Evolutionary conservation across 2,888 invertebrate genomes (phyloP).

Genomic region (Parnassius apollo): DNA sequence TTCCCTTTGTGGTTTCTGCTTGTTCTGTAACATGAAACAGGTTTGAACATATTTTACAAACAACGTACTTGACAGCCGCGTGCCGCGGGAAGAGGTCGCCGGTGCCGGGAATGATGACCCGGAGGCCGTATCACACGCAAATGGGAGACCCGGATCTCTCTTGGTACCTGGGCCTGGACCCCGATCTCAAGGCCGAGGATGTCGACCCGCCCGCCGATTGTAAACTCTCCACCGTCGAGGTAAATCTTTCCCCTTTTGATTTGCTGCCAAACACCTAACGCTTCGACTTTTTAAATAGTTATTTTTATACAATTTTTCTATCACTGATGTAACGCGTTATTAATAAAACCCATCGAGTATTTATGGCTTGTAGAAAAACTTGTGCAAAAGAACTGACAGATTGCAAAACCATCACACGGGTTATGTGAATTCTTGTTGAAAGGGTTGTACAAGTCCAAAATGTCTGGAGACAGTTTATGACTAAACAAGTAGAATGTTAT

Average conservation of each 20-base stretch:
- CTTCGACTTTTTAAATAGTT: background rate
- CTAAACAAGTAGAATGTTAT: too few relatives aligned
- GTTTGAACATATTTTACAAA: constrained; percentile 12
- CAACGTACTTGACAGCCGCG: constrained; percentile 33
- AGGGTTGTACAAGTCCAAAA: too few relatives aligned
- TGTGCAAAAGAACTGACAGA: constrained; percentile 10
- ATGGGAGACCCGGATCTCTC: constrained; percentile 65
- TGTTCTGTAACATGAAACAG: constrained; percentile 1
- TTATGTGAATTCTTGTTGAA: too few relatives aligned
- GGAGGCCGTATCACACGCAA: constrained; percentile 56
- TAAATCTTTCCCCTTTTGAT: constrained; percentile 29
- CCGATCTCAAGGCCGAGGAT: constrained; percentile 74
- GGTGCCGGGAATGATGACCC: constrained; percentile 56
- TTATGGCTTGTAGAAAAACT: background rate
- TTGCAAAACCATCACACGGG: constrained; percentile 12
- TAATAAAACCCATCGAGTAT: too few relatives aligned
- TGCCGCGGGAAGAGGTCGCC: constrained; percentile 58
- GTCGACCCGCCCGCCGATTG: constrained; percentile 56
- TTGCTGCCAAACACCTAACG: too few relatives aligned
- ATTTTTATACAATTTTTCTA: background rate
- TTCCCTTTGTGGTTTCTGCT: constrained; percentile 17
- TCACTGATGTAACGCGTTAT: background rate
- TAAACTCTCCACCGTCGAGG: constrained; percentile 63
- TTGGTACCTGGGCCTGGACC: constrained; percentile 76
- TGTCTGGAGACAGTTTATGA: too few relatives aligned